Base-by-base conservation (phyloP, 1,140 invertebrate species). In the Lysiphlebus fabarum region DNA sequence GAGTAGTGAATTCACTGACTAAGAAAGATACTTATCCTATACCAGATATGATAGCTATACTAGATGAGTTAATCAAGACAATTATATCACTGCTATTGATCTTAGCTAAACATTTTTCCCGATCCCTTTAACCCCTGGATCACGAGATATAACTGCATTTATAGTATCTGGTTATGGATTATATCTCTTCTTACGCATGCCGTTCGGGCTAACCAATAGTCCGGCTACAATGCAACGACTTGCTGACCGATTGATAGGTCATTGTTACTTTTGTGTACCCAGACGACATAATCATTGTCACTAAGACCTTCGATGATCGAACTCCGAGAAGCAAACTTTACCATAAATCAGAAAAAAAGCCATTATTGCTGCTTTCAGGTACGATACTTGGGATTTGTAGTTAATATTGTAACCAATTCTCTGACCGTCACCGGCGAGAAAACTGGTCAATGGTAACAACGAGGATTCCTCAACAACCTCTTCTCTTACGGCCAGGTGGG, bases 61-160 rank as follows among this genome's bases (percentile, higher is more conserved):
- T n/a, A n/a, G n/a, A n/a, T n/a, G n/a, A n/a, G n/a, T n/a, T n/a
- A n/a, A n/a, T n/a, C n/a, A n/a, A n/a, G n/a, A n/a, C n/a, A n/a
- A n/a, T n/a, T n/a, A n/a, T n/a, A n/a, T n/a, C n/a, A n/a, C n/a
- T 14, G 43, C 43, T n/a, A 11, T 44, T 14, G 10, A 74, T 60
- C 48, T 73, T 1, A 66, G 62, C 34, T 53, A 62, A 26, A 67
- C 61, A 7, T 75, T 70, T 63, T 70, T 64, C 62, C 69, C 79
- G 54, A 67, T 78, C 1, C 62, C 65, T 7, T 7, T 77, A 8
- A 57, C 58, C 0, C 45, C 62, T 8, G 43, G 7, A 1, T 65
- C 59, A n/a, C 61, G 58, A 36, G 62, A 69, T 37, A 75, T 75
- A 45, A 83, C 82, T 0, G 77, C 76, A 0, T 82, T 82, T 51